Evolutionary conservation across 2,888 invertebrate species (phyloP).

Genomic region (Luperina nickerlii): DNA sequence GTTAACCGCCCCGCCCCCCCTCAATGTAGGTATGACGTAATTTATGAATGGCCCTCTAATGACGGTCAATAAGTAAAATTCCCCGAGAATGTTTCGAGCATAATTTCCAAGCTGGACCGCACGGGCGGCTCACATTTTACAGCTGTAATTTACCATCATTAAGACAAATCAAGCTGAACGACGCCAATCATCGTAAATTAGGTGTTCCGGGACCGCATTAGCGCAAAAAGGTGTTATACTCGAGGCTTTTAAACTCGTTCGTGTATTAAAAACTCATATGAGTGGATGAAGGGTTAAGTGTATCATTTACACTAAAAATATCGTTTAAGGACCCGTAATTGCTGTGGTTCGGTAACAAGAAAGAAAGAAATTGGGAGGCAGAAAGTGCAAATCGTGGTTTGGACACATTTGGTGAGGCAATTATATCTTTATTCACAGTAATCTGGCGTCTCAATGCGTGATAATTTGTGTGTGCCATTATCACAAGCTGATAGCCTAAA

Average conservation of each 20-base stretch:
- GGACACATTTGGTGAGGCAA: conserved; percentile 33
- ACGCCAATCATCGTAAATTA: conserved; percentile 86
- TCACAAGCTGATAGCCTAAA: conserved; percentile 34
- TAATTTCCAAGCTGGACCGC: conserved; percentile 75
- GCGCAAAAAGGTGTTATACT: conserved; percentile 87
- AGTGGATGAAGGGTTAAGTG: conserved; percentile 67
- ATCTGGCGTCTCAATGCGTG: conserved; percentile 23
- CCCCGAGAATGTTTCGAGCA: conserved; percentile 72
- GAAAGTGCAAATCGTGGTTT: conserved; percentile 41
- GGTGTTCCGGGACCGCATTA: conserved; percentile 81
- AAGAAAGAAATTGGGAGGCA: conserved; percentile 57
- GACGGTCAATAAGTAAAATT: conserved; percentile 77
- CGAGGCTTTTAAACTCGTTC: conserved; percentile 71
- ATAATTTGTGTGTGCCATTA: conserved; percentile 30
- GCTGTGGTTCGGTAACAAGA: conserved; percentile 64
- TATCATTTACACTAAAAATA: conserved; percentile 80
- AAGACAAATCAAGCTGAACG: conserved; percentile 84
- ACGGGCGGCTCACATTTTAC: conserved; percentile 79
- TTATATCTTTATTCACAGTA: conserved; percentile 42
- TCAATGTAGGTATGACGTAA: not conserved
- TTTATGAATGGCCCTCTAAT: conserved; percentile 61
- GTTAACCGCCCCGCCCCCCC: not conserved
- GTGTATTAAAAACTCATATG: conserved; percentile 80
- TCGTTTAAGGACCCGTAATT: conserved; percentile 77
- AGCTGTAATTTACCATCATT: conserved; percentile 86